Evolutionary conservation across 2,113 vertebrate genomes (phyloP), one percentile per base, ranked within the genome.

Genomic region (Pleuronectes platessa): DNA sequence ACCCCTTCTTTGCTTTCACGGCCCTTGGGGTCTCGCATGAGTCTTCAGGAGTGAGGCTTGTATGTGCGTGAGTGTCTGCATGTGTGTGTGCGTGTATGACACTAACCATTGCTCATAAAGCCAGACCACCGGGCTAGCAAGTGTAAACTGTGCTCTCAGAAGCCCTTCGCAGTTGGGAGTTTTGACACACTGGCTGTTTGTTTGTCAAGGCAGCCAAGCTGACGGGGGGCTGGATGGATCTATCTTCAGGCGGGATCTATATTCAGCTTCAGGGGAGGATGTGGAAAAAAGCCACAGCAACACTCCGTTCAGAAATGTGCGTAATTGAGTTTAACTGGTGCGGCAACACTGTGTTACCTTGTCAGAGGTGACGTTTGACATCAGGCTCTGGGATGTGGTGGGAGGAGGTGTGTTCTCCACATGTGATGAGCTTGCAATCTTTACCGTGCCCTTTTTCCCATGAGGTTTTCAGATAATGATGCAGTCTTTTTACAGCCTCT

Each of bases 111-210:
- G 87, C 88, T 94, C 88, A 93, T 90, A 92, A 93, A 92, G 87
- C 79, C 82, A 90, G 94, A 95, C 93, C 94, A 95, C 94, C 94
- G 76, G 88, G 92, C 83, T 89, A 56, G 93, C 88, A 84, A 94
- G 89, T 89, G 93, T 95, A 93, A 94, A 94, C 93, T 86, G 82
- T 90, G 89, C 86, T 88, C 87, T 90, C 88, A 92, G 92, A 92
- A 93, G 91, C 92, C 86, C 91, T 92, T 92, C 63, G 78, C 86
- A 78, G 82, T 88, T 81, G 81, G 82, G 84, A 92, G 81, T 90
- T 94, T 94, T 92, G 92, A 94, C 92, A 90, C 84, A 84, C 82
- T 79, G 55, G 74, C 74, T 94, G 83, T 94, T 94, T 95, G 93
- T 94, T 95, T 94, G 92, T 93, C 67, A 88, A 92, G 91, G 92